These are phyloP conservation scores for Orestias chungarensis DNA, from an alignment of 2,797 vertebrate genomes.

Conservation along the genomic window DNA sequence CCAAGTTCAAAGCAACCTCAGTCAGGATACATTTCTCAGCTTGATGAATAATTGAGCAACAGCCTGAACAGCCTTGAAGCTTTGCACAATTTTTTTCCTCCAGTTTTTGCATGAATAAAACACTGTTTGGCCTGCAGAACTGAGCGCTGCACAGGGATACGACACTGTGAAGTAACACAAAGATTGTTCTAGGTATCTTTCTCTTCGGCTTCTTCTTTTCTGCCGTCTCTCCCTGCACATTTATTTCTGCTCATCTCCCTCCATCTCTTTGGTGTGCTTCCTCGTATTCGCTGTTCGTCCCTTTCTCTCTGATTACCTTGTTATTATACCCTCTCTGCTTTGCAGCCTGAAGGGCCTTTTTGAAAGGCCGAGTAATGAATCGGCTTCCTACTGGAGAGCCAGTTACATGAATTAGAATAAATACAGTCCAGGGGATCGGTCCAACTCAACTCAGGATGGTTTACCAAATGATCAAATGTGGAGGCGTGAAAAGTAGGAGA, in stretches of 20 bases:
- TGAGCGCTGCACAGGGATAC: conserved; percentile 64
- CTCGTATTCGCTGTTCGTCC: conserved; percentile 10
- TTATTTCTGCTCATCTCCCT: conserved; percentile 33
- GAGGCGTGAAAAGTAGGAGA: neutral
- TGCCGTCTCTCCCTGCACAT: conserved; percentile 38
- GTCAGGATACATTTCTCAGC: conserved; percentile 82
- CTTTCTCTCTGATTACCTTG: conserved; percentile 44
- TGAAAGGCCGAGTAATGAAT: conserved; percentile 32
- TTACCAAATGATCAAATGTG: conserved; percentile 15
- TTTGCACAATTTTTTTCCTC: conserved; percentile 64
- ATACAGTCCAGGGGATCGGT: conserved; percentile 17
- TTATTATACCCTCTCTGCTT: conserved; percentile 34
- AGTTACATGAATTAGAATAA: conserved; percentile 14
- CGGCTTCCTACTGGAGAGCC: conserved; percentile 33
- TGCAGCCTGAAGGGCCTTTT: conserved; percentile 9
- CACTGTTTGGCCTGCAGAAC: conserved; percentile 69
- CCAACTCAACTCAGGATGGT: neutral
- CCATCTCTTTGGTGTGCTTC: conserved; percentile 26
- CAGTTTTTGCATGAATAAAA: conserved; percentile 81
- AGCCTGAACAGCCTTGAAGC: conserved; percentile 79
- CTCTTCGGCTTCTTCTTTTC: conserved; percentile 30
- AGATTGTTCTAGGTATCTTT: conserved; percentile 58
- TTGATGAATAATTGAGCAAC: conserved; percentile 85
- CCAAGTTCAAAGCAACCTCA: conserved; percentile 85
- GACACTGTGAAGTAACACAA: conserved; percentile 55